Evolutionary conservation across 2,113 vertebrate genomes (phyloP), one percentile per base, ranked within the genome.

Genomic region (Myiagra hebetior): DNA sequence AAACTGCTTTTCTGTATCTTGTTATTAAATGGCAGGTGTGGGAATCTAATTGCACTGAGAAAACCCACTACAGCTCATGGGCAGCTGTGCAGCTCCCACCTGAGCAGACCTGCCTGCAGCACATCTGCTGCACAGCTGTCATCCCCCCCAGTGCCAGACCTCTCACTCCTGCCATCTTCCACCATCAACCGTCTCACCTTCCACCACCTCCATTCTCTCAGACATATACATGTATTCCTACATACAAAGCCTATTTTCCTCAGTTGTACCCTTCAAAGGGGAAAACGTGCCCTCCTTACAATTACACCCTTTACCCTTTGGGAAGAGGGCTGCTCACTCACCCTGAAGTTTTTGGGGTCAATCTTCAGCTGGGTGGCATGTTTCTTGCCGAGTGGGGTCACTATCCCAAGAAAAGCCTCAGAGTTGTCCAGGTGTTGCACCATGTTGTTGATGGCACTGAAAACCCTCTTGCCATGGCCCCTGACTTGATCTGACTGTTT

Each of bases 321-420:
- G 35, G 37, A 91, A 91, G 24, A 70, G 21, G 59, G 42, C 50
- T 93, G 33, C 39, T 86, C 42, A 73, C 96, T 97, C 81, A 97
- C 97, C 97, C 91, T 89, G 6, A 97, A 97, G 65, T 97, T 97
- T 86, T 96, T 95, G 83, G 96, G 97, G 41, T 97, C 97, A 31
- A 92, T 65, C 94, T 97, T 96, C 83, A 97, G 86, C 84, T 97
- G 94, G 8, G 83, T 95, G 33, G 91, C 97, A 39, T 96, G 95
- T 93, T 95, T 97, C 94, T 97, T 96, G 65, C 95, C 95, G 0
- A 97, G 87, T 26, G 97, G 96, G 65, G 93, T 96, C 83, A 97
- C 31, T 87, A 95, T 79, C 41, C 95, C 96, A 89, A 94, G 88
- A 87, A 97, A 97, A 92, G 91, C 89, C 70, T 97, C 95, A 0